Evolutionary conservation across 37 sponge, comb jelly and placozoan genomes (phyloP), one percentile per base, ranked within the genome.

Genomic region (Cliona cf. orientalis): DNA sequence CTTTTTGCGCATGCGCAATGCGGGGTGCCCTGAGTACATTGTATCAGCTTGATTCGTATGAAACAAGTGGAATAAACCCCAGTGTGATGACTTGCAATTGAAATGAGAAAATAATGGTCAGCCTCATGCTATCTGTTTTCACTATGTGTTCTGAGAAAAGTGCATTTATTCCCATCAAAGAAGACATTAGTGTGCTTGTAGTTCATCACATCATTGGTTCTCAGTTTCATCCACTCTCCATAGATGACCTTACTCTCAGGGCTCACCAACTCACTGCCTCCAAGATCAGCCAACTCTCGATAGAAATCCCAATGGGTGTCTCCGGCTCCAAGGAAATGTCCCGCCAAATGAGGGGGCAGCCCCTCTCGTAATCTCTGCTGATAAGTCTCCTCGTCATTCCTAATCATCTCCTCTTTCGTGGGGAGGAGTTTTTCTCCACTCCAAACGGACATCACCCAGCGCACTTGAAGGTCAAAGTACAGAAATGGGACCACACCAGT

Each of bases 301-400:
- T 32, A 17, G 23, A 87, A 75, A 0, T 38, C 68, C 91, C 91
- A 94, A 78, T 88, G 90, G 3, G 14, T n/a, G n/a, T n/a, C n/a
- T n/a, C n/a, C n/a, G 14, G 69, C 5, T 1, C 81, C 86, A 17
- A 94, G 25, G 21, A 25, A 22, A 39, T 94, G 95, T 19, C 60
- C 60, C 17, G 91, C 87, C 25, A 65, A 28, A 0, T 78, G 56
- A 26, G 38, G 56, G 19, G 73, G 58, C 2, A 84, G 38, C 0
- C 92, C 92, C 23, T 41, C n/a, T 39, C 69, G 28, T 25, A 85
- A 41, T 74, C 81, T 68, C 37, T 57, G 23, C 76, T 66, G 72
- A 65, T 72, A 84, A 14, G 60, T 72, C 37, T 75, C 25, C 1
- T 84, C 82, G 34, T 28, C 67, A 39, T 84, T 82, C 6, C 57